Evolutionary conservation across 2,797 vertebrate species (phyloP).

Genomic region (Astyanax mexicanus): DNA sequence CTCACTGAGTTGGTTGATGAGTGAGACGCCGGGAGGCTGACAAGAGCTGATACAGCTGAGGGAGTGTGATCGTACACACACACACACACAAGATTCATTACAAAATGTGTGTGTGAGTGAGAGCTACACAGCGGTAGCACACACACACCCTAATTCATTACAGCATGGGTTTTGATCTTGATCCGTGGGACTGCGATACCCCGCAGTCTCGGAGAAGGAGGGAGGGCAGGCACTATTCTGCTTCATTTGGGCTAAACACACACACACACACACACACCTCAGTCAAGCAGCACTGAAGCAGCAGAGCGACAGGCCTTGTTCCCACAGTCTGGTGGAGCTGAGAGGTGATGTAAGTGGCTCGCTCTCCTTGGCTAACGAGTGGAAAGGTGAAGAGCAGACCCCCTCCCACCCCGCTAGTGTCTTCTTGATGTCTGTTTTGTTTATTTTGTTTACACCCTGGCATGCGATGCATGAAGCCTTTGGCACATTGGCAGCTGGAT

Average conservation of each 20-base stretch:
- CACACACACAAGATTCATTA: neutral
- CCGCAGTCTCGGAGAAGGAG: neutral
- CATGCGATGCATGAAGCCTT: conserved; percentile 28
- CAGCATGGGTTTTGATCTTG: conserved; percentile 18
- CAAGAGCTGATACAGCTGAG: conserved; percentile 1
- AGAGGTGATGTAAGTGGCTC: neutral
- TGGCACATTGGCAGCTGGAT: conserved; percentile 14
- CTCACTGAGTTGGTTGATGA: neutral
- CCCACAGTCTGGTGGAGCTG: neutral
- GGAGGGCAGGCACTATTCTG: neutral
- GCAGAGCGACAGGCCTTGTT: neutral
- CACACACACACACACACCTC: conserved; percentile 1
- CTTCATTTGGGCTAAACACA: neutral
- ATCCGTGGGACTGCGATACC: conserved; percentile 17
- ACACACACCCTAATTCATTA: conserved; percentile 19
- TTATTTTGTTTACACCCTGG: conserved; percentile 10
- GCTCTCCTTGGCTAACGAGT: conserved; percentile 1
- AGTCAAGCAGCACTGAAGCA: neutral
- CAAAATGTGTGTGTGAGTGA: neutral
- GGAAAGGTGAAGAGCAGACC: neutral
- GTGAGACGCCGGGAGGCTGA: conserved; percentile 4
- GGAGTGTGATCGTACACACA: neutral
- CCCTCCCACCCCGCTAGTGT: neutral
- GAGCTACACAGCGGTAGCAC: neutral
- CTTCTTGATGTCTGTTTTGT: conserved; percentile 14